Base-by-base conservation (phyloP, 2,113 vertebrate species). In the Ginglymostoma cirratum region DNA sequence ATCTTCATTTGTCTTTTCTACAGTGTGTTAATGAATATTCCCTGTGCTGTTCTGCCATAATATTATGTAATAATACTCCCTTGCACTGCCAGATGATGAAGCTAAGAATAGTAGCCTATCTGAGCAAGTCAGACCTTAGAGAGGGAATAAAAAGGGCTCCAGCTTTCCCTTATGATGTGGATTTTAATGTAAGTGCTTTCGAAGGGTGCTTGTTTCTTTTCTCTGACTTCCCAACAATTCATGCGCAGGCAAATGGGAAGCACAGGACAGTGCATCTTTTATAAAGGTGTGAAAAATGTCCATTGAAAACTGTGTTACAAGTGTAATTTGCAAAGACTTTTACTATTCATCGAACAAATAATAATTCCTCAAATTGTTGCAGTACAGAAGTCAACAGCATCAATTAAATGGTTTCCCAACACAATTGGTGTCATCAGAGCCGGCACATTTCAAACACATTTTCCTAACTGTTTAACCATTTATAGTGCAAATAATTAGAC, bases 401-500 rank as follows among this genome's bases (percentile, higher is more conserved):
- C 67, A 95, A 34, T 95, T 95, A 52, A 45, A 30, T 95, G 48
- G 42, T 69, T 70, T 94, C 27, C 48, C 5, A 34, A 21, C 69
- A 72, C 67, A 72, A 95, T 76, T 95, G 94, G 24, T 76, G 23
- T 34, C 38, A 76, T 72, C 42, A 95, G 94, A 95, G 34, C 14
- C 94, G 17, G 38, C 69, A 95, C 42, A 45, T 70, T 95, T 95
- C 94, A 30, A 95, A 27, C 94, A 72, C 42, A 52, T 95, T 94
- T 94, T 94, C 76, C 67, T 95, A 95, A 95, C 72, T 72, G 17
- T 95, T 72, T 95, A 76, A 95, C 94, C 76, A 69, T 95, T 95
- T 72, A 95, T 70, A 34, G 94, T 95, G 94, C 94, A 95, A 95
- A 72, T 95, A 95, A 95, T 95, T 72, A 70, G n/a, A 76, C 45